These are phyloP conservation scores for Cottus gobio DNA, from an alignment of 2,113 vertebrate species.

Conservation along the genomic window DNA sequence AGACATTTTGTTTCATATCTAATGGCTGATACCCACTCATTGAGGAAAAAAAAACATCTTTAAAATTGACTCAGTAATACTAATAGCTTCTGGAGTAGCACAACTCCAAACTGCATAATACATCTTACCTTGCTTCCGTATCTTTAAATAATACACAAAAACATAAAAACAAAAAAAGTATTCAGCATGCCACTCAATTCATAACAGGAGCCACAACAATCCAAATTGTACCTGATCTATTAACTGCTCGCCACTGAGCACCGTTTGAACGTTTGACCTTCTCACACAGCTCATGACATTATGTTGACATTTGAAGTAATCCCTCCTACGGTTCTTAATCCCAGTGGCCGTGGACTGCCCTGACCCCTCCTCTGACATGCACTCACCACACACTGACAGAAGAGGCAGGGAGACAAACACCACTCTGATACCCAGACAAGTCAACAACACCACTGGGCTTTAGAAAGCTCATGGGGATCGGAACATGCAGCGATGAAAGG, in stretches of 20 bases:
- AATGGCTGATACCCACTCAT: neutral
- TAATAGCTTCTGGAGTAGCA: neutral
- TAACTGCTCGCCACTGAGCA: slow-evolving; percentile 78
- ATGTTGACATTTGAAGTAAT: slow-evolving; percentile 84
- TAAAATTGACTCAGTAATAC: neutral
- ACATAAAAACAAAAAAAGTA: slow-evolving; percentile 1
- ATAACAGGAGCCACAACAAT: slow-evolving; percentile 65
- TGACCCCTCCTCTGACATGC: slow-evolving; percentile 52
- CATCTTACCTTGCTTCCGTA: neutral
- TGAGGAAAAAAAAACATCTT: accelerated
- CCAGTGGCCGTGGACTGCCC: slow-evolving; percentile 63
- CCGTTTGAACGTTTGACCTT: slow-evolving; percentile 82
- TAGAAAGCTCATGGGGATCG: neutral
- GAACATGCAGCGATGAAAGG: slow-evolving; percentile 7
- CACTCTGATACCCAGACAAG: slow-evolving; percentile 24
- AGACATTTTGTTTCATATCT: neutral
- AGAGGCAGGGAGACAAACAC: slow-evolving; percentile 35
- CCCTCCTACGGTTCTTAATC: slow-evolving; percentile 77
- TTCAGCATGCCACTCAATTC: slow-evolving; percentile 28
- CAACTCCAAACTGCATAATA: neutral
- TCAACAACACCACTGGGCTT: slow-evolving; percentile 25
- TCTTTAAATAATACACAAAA: neutral
- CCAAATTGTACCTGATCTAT: slow-evolving; percentile 74
- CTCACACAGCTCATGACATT: slow-evolving; percentile 79
- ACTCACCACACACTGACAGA: slow-evolving; percentile 26